These are phyloP conservation scores for Tyrophagus putrescentiae DNA, from an alignment of 1,140 invertebrate species.

Conservation along the genomic window DNA sequence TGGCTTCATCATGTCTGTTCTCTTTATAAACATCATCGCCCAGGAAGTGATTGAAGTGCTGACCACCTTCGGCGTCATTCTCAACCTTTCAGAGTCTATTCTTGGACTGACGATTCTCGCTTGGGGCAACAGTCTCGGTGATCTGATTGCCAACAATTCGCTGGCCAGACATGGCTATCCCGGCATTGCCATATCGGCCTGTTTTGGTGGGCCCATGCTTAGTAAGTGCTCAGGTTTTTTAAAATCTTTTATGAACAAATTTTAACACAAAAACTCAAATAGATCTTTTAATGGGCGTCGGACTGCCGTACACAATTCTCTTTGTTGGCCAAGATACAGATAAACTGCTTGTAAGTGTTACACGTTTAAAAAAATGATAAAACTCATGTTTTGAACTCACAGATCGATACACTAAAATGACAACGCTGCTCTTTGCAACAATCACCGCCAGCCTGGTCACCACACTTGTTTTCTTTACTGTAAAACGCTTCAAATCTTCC, in stretches of 20 bases:
- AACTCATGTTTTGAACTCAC: not conserved
- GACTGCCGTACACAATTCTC: constrained; percentile 40
- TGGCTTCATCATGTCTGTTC: constrained; percentile 47
- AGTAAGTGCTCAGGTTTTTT: too few relatives aligned
- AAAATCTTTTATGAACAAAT: constrained; percentile 16
- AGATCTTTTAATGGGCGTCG: constrained; percentile 43
- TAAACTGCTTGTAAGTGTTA: not conserved
- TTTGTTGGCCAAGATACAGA: constrained; percentile 30
- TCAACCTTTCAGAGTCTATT: constrained; percentile 46
- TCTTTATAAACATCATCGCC: constrained; percentile 50
- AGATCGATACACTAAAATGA: not conserved
- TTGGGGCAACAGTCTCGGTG: constrained; percentile 53
- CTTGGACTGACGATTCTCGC: constrained; percentile 52
- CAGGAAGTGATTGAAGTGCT: constrained; percentile 49
- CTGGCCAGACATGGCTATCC: constrained; percentile 48
- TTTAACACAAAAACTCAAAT: constrained; percentile 12
- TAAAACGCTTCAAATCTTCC: not conserved
- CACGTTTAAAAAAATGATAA: not conserved
- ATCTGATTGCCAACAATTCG: constrained; percentile 46
- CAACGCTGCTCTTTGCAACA: not conserved
- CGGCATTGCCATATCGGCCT: constrained; percentile 50
- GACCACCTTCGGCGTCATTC: constrained; percentile 42
- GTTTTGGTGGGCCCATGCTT: constrained; percentile 52
- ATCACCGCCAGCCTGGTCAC: not conserved
- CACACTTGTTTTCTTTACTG: not conserved